Base-by-base conservation (phyloP, 2,797 vertebrate species). In the Notamacropus eugenii region DNA sequence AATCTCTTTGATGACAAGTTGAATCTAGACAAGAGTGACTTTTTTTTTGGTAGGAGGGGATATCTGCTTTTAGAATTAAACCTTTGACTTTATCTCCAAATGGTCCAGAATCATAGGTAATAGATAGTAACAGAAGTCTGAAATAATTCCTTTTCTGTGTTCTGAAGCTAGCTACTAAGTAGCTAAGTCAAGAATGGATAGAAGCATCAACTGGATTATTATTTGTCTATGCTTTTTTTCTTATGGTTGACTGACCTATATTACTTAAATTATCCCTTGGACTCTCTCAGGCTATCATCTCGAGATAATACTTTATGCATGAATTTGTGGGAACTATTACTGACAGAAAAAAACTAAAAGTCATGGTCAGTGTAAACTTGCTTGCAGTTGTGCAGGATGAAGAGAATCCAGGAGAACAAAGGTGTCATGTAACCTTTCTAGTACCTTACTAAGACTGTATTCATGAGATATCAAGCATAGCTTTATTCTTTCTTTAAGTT, bases 351-450 rank as follows among this genome's bases (percentile, higher is more conserved):
- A 94, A 46, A 56, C 55, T 56, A 56, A 93, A 93, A n/a, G 27
- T 29, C 14, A 29, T 4, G 22, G 24, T 40, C 56, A 90, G 40
- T 12, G 74, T 34, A 94, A 55, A 46, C 46, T 46, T 46, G 34
- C 24, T 96, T 92, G 87, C 24, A 94, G 27, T 55, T 92, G 8
- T 94, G 92, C 16, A 56, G 91, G 54, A 94, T 55, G 58, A 95
- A 93, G 95, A 40, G 46, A 97, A 90, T 1, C 74, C 59, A 91
- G 91, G 54, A 34, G 82, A 55, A 54, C 54, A 55, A 94, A 67
- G 67, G 31, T 22, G 62, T 31, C 67, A 90, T 52, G 67, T 31
- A 14, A 67, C 34, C 34, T 67, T 27, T 56, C 95, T 93, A 74
- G 55, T 62, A 67, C 1, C 58, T 46, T 29, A 55, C 0, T 31